Percentiles rank a stretch among this genome's conserved stretches.
Conservation (phyloP, 2,113 vertebrate genomes). For the Pleuronectes platessa region DNA sequence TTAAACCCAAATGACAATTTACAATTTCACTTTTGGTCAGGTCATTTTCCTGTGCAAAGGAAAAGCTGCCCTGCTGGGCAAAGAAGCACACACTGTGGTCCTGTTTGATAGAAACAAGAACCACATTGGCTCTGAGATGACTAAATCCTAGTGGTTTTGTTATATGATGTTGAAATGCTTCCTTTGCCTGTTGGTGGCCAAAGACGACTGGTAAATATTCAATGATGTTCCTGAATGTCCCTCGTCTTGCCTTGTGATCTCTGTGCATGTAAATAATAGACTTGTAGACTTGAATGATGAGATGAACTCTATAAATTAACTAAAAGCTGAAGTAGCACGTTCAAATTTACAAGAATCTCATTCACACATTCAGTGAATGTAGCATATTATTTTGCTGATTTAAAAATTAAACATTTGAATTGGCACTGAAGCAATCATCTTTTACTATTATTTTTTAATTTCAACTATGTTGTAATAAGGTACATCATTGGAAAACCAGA, state of each 20-base stretch:
- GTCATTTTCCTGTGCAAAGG: constrained; percentile 16
- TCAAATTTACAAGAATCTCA: background rate
- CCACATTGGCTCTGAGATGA: constrained; percentile 60
- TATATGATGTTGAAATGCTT: constrained; percentile 53
- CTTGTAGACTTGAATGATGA: background rate
- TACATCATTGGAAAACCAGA: background rate
- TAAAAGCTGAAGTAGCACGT: background rate
- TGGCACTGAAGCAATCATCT: background rate
- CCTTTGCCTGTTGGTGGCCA: constrained; percentile 55
- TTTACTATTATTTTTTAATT: constrained; percentile 17
- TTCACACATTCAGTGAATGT: too few relatives aligned
- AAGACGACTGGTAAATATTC: constrained; percentile 21
- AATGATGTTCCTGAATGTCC: constrained; percentile 30
- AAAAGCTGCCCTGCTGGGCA: constrained; percentile 41
- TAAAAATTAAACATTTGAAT: too few relatives aligned
- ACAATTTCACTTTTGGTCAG: constrained; percentile 60
- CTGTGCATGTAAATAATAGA: background rate
- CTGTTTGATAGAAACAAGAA: constrained; percentile 69
- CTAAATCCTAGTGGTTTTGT: constrained; percentile 45
- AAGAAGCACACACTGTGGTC: constrained; percentile 63
- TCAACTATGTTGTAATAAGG: background rate
- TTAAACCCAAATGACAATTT: constrained; percentile 63
- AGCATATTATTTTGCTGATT: too few relatives aligned
- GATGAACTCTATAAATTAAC: background rate
- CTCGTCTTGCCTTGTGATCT: background rate